A percentile compares a stretch with the other conserved stretches of the same genome.
Conservation (phyloP, 2,113 vertebrate genomes). For the Antennarius striatus region DNA sequence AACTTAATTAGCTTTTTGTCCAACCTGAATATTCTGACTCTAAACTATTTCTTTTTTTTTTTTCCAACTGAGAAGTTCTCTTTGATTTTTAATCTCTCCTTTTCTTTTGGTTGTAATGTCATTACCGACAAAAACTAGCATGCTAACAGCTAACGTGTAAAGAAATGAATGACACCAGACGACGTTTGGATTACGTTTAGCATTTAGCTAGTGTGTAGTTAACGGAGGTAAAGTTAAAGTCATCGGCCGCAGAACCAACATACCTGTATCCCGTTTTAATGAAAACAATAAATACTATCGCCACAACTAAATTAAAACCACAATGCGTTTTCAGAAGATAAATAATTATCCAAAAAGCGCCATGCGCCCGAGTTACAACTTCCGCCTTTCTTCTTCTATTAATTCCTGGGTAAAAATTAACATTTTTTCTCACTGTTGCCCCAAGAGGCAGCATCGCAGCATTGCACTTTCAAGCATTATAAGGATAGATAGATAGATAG, state of each 20-base stretch:
- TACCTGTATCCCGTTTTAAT: constrained; percentile 26
- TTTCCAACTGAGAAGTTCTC: no score
- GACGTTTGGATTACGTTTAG: constrained; percentile 59
- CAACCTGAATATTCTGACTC: neutral
- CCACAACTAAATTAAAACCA: neutral
- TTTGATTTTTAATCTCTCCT: no score
- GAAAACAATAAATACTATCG: neutral
- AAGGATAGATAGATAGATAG: no score
- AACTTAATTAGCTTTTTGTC: accelerated
- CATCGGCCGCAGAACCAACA: neutral
- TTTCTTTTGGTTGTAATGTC: accelerated
- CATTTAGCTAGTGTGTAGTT: neutral
- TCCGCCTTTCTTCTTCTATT: constrained; percentile 52
- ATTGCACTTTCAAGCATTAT: neutral
- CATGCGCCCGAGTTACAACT: constrained; percentile 53
- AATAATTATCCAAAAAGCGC: constrained; percentile 46
- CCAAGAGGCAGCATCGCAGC: accelerated
- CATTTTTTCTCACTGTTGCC: constrained; percentile 5
- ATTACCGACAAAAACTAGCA: neutral
- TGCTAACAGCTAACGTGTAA: constrained; percentile 50
- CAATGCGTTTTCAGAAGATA: neutral
- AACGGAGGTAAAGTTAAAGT: accelerated
- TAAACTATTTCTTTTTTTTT: no score
- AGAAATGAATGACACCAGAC: constrained; percentile 54
- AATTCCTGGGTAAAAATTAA: accelerated